Evolutionary conservation across 2,113 vertebrate genomes (phyloP), one percentile per base, ranked within the genome.

Genomic region (Pseudolaguvia tuberculata): DNA sequence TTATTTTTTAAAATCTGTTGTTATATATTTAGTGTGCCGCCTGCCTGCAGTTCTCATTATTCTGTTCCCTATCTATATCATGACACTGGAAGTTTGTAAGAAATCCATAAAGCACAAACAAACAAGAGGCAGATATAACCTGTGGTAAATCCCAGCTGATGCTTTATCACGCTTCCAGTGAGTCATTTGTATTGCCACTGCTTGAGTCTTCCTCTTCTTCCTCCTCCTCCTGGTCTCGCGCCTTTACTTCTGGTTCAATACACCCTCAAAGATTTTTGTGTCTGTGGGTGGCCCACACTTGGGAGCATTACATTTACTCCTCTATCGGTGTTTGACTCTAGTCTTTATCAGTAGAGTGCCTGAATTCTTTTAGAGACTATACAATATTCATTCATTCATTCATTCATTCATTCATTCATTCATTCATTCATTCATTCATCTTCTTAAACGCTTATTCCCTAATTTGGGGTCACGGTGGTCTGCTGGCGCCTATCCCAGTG

Each of bases 171-270:
- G 7, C 62, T 52, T 45, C 20, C 51, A 65, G 45, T 67, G 61
- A 57, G 39, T 51, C 67, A 73, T 78, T 72, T 45, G 67, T 65
- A 62, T 62, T 72, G 42, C 51, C 70, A 50, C 51, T 35, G n/a
- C 50, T 53, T 67, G 51, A 25, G 7, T 47, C 52, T 67, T 27
- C 55, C 6, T 6, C 6, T 17, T 72, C 23, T 21, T 21, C 69
- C 51, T 56, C 42, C 12, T 53, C 18, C 50, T 65, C 61, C 23
- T 56, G 29, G 61, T 74, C 50, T 50, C 21, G 10, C 70, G 20
- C 51, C 31, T 63, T 50, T 63, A 25, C 58, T 62, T 14, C 17
- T 52, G 48, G 17, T 61, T 51, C 47, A 73, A 5, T 55, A 70
- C 68, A 70, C 52, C 68, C 68, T 55, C 27, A 27, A 55, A 55